A percentile compares a stretch with the other conserved stretches of the same genome.
phyloP scores from a whole-genome alignment of 2,888 invertebrate genomes.

The Agonopterix subpropinquella region DNA sequence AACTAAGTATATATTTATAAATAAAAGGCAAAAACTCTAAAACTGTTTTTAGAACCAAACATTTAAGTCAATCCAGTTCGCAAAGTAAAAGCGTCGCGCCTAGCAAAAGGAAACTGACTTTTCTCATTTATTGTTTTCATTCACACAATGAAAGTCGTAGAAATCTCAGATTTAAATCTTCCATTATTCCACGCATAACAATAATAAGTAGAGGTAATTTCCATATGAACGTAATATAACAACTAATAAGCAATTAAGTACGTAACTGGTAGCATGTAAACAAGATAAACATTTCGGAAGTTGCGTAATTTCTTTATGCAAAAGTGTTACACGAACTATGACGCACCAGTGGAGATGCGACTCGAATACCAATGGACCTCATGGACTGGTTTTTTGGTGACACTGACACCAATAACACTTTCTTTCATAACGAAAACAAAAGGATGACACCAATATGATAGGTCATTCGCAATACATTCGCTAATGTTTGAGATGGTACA shows the following conservation, averaged over 20 bases:
- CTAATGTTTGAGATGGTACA: not conserved
- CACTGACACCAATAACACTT: conserved; percentile 63
- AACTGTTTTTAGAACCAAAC: too few relatives aligned
- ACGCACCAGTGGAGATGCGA: conserved; percentile 49
- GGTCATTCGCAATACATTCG: not conserved
- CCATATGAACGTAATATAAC: conserved; percentile 15
- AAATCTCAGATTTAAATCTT: conserved; percentile 18
- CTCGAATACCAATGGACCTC: conserved; percentile 39
- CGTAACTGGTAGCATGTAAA: conserved; percentile 33
- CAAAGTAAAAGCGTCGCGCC: too few relatives aligned
- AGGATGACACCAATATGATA: conserved; percentile 28
- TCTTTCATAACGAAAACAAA: conserved; percentile 58
- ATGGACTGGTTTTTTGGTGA: conserved; percentile 52
- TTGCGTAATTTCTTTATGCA: conserved; percentile 43
- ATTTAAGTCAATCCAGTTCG: too few relatives aligned
- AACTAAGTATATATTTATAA: too few relatives aligned
- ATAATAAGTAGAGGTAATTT: conserved; percentile 23
- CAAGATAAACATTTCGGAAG: conserved; percentile 40
- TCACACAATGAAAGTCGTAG: conserved; percentile 10
- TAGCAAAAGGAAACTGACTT: conserved; percentile 5
- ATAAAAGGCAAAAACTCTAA: too few relatives aligned
- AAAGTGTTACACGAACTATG: conserved; percentile 43
- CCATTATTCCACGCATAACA: conserved; percentile 21
- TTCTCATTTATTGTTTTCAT: conserved; percentile 14
- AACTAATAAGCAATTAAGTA: not conserved